These are phyloP conservation scores for Erynnis tages DNA, from an alignment of 2,888 invertebrate species.

Conservation along the genomic window DNA sequence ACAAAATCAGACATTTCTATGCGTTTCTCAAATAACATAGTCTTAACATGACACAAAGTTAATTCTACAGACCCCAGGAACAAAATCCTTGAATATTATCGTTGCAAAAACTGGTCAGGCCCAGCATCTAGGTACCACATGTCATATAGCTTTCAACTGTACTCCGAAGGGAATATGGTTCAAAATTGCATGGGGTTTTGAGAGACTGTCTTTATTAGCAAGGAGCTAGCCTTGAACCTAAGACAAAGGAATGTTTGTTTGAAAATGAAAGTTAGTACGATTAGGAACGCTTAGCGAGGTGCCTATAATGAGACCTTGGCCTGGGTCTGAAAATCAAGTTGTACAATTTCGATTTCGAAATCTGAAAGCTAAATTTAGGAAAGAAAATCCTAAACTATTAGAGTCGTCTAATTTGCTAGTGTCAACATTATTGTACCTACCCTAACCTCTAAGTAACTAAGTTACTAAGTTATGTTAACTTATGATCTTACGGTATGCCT, in stretches of 20 bases:
- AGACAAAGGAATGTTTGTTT: constrained; percentile 54
- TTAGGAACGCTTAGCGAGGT: constrained; percentile 33
- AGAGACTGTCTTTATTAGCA: constrained; percentile 23
- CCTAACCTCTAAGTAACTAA: no score
- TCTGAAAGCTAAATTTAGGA: background rate
- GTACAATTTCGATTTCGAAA: constrained; percentile 11
- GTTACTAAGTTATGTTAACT: no score
- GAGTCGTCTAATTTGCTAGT: no score
- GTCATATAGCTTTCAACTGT: background rate
- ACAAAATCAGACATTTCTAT: no score
- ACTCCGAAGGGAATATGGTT: background rate
- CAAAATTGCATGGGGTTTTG: background rate
- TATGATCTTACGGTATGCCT: no score
- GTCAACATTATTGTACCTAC: no score
- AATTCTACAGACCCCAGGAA: background rate
- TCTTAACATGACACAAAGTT: no score
- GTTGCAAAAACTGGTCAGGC: constrained; percentile 1
- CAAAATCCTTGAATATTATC: background rate
- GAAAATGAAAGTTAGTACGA: constrained; percentile 54
- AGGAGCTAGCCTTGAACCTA: constrained; percentile 64
- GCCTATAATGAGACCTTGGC: constrained; percentile 31
- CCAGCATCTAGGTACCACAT: background rate
- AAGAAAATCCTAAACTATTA: background rate
- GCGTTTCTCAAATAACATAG: no score
- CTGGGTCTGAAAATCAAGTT: constrained; percentile 10